A percentile compares a stretch with the other conserved stretches of the same genome.
phyloP scores from a whole-genome alignment of 2,888 invertebrate species.

The Archips xylosteana region DNA sequence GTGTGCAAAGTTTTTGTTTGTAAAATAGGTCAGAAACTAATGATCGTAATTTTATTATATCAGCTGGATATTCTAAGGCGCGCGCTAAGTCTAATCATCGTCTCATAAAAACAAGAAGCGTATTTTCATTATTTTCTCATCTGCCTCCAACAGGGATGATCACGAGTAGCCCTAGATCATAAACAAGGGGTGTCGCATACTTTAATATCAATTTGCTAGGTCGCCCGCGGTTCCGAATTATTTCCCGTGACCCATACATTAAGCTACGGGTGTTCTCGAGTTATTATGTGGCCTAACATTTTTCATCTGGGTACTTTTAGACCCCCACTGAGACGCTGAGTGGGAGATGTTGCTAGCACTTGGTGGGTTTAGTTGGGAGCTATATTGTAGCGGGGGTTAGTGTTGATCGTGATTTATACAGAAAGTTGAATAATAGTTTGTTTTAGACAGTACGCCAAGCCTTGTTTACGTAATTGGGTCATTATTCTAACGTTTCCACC shows the following conservation, averaged over 20 bases:
- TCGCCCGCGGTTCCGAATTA: slow-evolving; percentile 40
- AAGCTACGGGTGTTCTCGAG: slow-evolving; percentile 37
- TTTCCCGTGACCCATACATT: slow-evolving; percentile 28
- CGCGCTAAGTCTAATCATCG: background rate
- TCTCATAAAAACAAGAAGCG: background rate
- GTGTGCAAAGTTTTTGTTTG: too few species aligned
- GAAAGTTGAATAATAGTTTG: background rate
- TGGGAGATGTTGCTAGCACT: slow-evolving; percentile 26
- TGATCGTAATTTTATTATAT: too few species aligned
- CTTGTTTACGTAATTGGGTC: too few species aligned
- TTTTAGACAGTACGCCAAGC: too few species aligned
- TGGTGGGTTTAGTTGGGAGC: slow-evolving; percentile 3
- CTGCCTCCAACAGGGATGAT: slow-evolving; percentile 24
- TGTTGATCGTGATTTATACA: background rate
- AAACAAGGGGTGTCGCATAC: slow-evolving; percentile 40
- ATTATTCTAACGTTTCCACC: too few species aligned
- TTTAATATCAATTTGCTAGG: slow-evolving; percentile 41
- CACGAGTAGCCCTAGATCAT: slow-evolving; percentile 5
- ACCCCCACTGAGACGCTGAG: slow-evolving; percentile 37
- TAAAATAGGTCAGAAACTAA: too few species aligned
- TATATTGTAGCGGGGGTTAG: background rate
- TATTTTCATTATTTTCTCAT: slow-evolving; percentile 18
- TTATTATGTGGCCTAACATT: slow-evolving; percentile 37
- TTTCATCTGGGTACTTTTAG: slow-evolving; percentile 41
- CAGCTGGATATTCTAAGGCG: background rate